A percentile compares a stretch with the other conserved stretches of the same genome.
Conservation (phyloP, 2,888 invertebrate species). For the Ptilodon capucinus region DNA sequence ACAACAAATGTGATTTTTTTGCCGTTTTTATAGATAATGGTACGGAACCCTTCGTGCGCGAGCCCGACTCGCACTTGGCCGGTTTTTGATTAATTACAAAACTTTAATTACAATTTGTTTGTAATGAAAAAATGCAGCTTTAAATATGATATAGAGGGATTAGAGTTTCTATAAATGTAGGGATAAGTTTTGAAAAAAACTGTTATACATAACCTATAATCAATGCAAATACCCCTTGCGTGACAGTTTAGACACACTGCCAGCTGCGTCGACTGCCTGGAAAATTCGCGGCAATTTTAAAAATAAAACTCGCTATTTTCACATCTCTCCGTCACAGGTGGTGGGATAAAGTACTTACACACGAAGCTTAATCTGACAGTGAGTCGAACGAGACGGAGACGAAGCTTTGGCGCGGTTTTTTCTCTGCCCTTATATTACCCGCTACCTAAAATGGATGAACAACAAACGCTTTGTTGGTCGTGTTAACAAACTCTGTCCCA, state of each 20-base stretch:
- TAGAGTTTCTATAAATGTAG: too few relatives aligned
- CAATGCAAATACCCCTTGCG: background rate
- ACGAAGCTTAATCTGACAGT: constrained; percentile 53
- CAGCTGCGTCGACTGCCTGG: constrained; percentile 7
- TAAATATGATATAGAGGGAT: too few relatives aligned
- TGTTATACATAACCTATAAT: background rate
- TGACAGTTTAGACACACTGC: constrained; percentile 8
- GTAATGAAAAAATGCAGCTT: too few relatives aligned
- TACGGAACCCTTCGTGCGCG: too few relatives aligned
- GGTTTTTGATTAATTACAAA: too few relatives aligned
- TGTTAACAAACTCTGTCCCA: constrained; percentile 16
- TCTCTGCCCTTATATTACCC: constrained; percentile 24
- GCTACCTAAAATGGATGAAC: constrained; percentile 16
- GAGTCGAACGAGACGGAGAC: constrained; percentile 41
- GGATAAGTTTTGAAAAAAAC: too few relatives aligned
- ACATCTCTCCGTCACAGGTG: constrained; percentile 49
- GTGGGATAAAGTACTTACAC: constrained; percentile 50
- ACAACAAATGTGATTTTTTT: too few relatives aligned
- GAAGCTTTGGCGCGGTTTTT: constrained; percentile 27
- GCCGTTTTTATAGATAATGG: too few relatives aligned
- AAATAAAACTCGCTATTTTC: constrained; percentile 38
- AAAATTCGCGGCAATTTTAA: constrained; percentile 26
- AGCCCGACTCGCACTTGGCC: too few relatives aligned
- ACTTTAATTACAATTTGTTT: too few relatives aligned
- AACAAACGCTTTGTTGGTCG: constrained; percentile 19